These are phyloP conservation scores for Heliornis fulica DNA, from an alignment of 2,113 vertebrate genomes.

Conservation along the genomic window DNA sequence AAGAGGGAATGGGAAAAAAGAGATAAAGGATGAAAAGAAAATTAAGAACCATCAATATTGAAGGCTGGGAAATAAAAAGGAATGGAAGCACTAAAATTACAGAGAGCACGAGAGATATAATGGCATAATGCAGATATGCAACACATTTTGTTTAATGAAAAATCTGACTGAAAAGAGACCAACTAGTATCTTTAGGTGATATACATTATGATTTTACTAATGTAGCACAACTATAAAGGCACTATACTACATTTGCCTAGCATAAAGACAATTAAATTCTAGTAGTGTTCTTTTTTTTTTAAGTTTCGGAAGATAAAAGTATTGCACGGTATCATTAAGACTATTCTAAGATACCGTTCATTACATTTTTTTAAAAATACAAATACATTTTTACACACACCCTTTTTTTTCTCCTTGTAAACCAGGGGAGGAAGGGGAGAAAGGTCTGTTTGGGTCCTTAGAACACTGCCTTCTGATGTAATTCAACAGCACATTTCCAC, in stretches of 20 bases:
- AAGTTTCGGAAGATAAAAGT: not conserved
- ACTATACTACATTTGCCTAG: not conserved
- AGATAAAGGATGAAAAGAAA: not conserved
- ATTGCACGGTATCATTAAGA: not conserved
- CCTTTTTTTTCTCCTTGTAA: not conserved
- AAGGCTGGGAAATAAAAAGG: not conserved
- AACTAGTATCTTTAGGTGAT: not conserved
- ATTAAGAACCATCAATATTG: not conserved
- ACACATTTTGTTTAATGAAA: not conserved
- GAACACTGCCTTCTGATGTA: not conserved
- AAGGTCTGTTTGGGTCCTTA: not conserved
- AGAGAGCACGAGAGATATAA: not conserved
- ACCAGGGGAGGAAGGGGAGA: rapidly evolving
- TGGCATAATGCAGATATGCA: not conserved
- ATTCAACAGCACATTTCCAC: not conserved
- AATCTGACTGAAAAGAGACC: not conserved
- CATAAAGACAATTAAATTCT: not conserved
- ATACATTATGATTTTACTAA: not conserved
- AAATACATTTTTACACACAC: rapidly evolving
- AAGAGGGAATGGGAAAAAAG: not conserved
- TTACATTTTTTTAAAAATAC: not conserved
- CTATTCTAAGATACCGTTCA: not conserved
- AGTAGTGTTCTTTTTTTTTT: not conserved
- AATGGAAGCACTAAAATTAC: not conserved
- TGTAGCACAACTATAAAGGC: not conserved